Base-by-base conservation (phyloP, 2,113 vertebrate genomes). In the Capreolus pygargus region DNA sequence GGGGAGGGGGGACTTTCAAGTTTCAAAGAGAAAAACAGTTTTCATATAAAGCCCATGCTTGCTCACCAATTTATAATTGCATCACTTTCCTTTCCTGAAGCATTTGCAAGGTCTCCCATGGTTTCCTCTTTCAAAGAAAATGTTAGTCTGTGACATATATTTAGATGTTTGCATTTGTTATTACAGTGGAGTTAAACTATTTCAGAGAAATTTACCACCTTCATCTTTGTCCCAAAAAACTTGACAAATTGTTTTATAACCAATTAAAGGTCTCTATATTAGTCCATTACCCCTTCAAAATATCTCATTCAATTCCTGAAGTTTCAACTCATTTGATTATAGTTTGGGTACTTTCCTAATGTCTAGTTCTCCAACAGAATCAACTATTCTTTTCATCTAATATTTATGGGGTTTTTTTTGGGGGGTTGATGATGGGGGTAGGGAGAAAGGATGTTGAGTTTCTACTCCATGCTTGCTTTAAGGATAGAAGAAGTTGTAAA, bases 81-180 rank as follows among this genome's bases (percentile, higher is more conserved):
- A 86, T 33, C 28, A 17, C 39, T 43, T 94, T 89, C 43, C 89
- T 95, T 94, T 97, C 33, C 82, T 91, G 27, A 95, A 90, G 27
- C 27, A 84, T 89, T 52, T 91, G 64, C 55, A 91, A 91, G 50
- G 9, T 78, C 54, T 87, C n/a, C 19, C 9, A 13, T 76, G 15
- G 10, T 95, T 97, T 95, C 33, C 33, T 58, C 88, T 86, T 91
- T 93, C 36, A 86, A 78, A 89, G 84, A 94, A 78, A 96, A 93
- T 64, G 14, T 74, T 81, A 64, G 50, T 21, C 27, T 36, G 15
- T 27, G 19, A 15, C 7, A 8, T 54, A 52, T 54, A 3, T 84
- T 87, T 81, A 28, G 15, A 83, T 58, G 7, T 61, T 95, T 95
- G 39, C 30, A 57, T 79, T 61, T 96, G 16, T 60, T 84, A 50